Conservation (phyloP, 2,888 invertebrate genomes). For the Chromoteleia sp. region DNA sequence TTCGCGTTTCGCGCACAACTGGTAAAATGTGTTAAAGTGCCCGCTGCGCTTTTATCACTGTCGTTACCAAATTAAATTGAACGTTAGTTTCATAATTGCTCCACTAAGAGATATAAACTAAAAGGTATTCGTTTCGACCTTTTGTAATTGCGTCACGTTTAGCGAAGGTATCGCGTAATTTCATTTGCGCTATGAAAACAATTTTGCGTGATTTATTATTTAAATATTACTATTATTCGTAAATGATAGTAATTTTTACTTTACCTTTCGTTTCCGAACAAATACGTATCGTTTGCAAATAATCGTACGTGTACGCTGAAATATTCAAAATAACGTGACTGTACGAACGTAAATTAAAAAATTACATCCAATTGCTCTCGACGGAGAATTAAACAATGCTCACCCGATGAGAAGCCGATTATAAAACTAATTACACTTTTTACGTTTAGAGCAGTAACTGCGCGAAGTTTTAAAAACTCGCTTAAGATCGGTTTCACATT, state of each 20-base stretch:
- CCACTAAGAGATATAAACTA: conserved; percentile 24
- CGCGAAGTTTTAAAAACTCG: conserved; percentile 34
- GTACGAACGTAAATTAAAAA: no score
- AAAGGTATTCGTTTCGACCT: no score
- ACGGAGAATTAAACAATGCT: conserved; percentile 23
- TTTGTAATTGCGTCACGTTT: neutral
- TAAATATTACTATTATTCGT: no score
- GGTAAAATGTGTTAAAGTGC: conserved; percentile 51
- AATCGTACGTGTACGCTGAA: no score
- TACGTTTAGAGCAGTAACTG: conserved; percentile 5
- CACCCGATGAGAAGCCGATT: conserved; percentile 21
- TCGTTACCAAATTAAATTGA: conserved; percentile 59
- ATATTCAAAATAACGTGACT: no score
- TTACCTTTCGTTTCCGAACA: no score
- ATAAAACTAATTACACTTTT: conserved; percentile 40
- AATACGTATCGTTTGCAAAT: no score
- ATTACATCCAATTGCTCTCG: no score
- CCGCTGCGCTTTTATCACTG: conserved; percentile 53
- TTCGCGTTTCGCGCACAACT: conserved; percentile 51
- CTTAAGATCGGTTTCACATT: conserved; percentile 35
- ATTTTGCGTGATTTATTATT: no score
- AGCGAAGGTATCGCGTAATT: no score
- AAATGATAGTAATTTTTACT: no score
- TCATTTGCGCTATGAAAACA: no score
- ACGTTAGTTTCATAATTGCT: conserved; percentile 45